Conservation (phyloP, 2,113 vertebrate species). For the Pterocles burchelli region DNA sequence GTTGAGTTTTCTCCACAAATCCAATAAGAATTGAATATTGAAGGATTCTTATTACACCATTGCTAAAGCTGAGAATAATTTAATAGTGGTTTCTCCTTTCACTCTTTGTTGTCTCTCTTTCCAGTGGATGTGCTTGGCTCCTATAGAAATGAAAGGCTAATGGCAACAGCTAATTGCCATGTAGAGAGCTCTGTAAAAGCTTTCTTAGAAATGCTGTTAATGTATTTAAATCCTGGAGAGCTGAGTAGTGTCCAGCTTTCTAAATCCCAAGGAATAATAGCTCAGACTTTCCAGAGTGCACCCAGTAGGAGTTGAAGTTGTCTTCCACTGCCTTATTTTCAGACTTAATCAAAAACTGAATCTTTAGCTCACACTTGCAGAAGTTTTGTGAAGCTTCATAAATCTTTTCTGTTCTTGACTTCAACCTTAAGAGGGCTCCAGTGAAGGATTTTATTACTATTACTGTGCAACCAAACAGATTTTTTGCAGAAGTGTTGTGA, state of each 20-base stretch:
- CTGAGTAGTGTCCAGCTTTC: not conserved
- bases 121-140: not conserved
- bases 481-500: not conserved
- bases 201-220: not conserved
- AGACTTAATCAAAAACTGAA: not conserved
- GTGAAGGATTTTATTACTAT: not conserved
- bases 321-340: not conserved
- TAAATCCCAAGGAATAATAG: not conserved
- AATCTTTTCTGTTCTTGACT: not conserved
- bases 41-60: not conserved
- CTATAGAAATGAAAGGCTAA: not conserved
- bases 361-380: not conserved
- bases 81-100: not conserved
- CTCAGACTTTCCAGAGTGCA: not conserved
- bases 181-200: not conserved
- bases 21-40: not conserved
- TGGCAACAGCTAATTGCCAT: not conserved
- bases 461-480: not conserved
- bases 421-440: not conserved
- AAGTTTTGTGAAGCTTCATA: not conserved
- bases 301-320: not conserved
- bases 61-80: not conserved
- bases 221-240: not conserved
- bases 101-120: not conserved
- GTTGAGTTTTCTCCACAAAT: not conserved